Conservation (phyloP, 1,140 invertebrate species). For the Venustaconcha ellipsiformis region DNA sequence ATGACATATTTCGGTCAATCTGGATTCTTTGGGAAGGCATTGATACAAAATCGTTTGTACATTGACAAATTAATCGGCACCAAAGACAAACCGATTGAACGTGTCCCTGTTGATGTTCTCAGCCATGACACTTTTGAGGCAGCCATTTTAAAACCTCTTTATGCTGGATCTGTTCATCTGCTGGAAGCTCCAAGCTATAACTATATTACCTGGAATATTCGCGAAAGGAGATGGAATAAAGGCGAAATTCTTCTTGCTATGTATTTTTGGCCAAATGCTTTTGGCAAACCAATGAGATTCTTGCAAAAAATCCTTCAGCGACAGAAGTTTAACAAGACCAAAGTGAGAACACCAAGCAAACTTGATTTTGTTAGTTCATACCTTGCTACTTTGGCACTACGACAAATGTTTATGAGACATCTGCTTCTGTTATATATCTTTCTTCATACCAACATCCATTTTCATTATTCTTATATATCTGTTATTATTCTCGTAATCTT, state of each 20-base stretch:
- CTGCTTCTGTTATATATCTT: slow-evolving; percentile 53
- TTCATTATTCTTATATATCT: slow-evolving; percentile 49
- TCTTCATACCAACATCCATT: slow-evolving; percentile 45
- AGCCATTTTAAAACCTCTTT: slow-evolving; percentile 55
- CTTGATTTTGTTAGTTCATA: slow-evolving; percentile 58
- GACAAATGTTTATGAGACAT: slow-evolving; percentile 64
- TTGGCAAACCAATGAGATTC: slow-evolving; percentile 56
- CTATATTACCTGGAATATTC: slow-evolving; percentile 61
- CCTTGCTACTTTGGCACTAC: slow-evolving; percentile 55
- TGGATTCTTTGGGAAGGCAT: slow-evolving; percentile 59
- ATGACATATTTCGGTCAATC: slow-evolving; percentile 55
- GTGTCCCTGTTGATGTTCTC: slow-evolving; percentile 61
- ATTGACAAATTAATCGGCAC: no score
- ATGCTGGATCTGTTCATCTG: slow-evolving; percentile 47
- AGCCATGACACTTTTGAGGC: slow-evolving; percentile 34
- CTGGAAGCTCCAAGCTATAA: slow-evolving; percentile 59
- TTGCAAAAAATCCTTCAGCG: slow-evolving; percentile 50
- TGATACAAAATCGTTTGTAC: slow-evolving; percentile 60
- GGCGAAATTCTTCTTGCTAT: slow-evolving; percentile 59
- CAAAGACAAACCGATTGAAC: slow-evolving; percentile 57
- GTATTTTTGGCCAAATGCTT: slow-evolving; percentile 59
- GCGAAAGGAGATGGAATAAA: slow-evolving; percentile 60
- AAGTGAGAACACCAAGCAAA: slow-evolving; percentile 51
- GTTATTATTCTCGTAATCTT: slow-evolving; percentile 58
- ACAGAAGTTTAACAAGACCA: slow-evolving; percentile 46